A percentile compares a stretch with the other conserved stretches of the same genome.
Conservation (phyloP, 2,797 vertebrate species). For the Astyanax mexicanus region DNA sequence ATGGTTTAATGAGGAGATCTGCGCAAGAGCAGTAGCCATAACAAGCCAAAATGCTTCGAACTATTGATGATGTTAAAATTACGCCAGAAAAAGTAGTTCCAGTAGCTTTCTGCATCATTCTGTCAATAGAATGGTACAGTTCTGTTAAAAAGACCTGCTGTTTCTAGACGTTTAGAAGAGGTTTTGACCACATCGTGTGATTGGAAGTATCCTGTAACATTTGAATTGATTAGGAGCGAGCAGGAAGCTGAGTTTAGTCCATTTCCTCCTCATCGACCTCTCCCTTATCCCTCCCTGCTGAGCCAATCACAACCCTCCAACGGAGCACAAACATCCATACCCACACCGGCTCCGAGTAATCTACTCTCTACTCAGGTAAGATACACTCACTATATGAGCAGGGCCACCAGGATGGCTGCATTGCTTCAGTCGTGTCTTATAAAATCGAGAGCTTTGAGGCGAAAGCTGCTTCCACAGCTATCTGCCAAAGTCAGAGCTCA, state of each 20-base stretch:
- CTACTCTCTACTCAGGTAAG: not conserved
- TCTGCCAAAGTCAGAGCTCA: too few relatives aligned
- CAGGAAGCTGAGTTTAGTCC: slow-evolving; percentile 68
- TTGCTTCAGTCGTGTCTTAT: not conserved
- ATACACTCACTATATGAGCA: not conserved
- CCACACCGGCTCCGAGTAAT: slow-evolving; percentile 20
- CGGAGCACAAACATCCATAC: slow-evolving; percentile 45
- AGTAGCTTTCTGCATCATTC: not conserved
- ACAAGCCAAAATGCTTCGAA: too few relatives aligned
- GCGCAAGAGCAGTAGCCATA: too few relatives aligned
- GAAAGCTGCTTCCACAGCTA: not conserved
- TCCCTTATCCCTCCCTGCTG: slow-evolving; percentile 63
- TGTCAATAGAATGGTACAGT: not conserved
- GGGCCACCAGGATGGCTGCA: not conserved
- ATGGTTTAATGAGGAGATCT: too few relatives aligned
- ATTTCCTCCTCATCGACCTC: slow-evolving; percentile 72
- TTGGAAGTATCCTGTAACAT: not conserved
- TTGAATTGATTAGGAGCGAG: not conserved
- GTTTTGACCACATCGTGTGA: not conserved
- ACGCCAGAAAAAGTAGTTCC: not conserved
- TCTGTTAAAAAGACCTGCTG: not conserved
- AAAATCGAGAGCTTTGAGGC: not conserved
- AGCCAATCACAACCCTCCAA: slow-evolving; percentile 74
- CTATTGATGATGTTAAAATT: too few relatives aligned
- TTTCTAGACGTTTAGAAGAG: too few relatives aligned